Conservation (phyloP, 2,113 vertebrate genomes). For the Menidia beryllina region DNA sequence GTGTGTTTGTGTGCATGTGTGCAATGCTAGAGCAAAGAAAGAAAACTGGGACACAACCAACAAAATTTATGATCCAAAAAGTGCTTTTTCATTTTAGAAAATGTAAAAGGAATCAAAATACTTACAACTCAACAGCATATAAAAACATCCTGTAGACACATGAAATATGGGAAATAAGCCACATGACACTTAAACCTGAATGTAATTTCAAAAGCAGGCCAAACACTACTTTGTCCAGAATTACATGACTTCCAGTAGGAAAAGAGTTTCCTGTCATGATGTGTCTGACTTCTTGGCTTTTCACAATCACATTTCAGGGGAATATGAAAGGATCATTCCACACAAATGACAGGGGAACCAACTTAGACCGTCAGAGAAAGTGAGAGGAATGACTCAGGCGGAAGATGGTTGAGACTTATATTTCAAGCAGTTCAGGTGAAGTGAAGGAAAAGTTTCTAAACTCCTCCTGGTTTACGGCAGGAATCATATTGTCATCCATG, state of each 20-base stretch:
- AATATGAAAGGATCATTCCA: conserved; percentile 38
- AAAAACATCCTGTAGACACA: conserved; percentile 5
- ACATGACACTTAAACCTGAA: conserved; percentile 12
- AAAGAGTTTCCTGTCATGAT: neutral
- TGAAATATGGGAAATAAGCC: neutral
- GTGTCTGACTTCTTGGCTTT: conserved; percentile 9
- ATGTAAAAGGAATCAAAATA: conserved; percentile 24
- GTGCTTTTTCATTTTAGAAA: conserved; percentile 50
- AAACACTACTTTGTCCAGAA: neutral
- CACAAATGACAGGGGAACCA: conserved; percentile 20
- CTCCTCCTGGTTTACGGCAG: conserved; percentile 94
- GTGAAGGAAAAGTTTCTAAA: conserved; percentile 96
- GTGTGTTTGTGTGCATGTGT: neutral
- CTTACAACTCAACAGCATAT: conserved; percentile 27
- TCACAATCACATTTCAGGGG: conserved; percentile 42
- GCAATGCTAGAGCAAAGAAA: neutral
- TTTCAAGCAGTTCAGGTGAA: conserved; percentile 83
- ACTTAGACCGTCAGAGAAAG: conserved; percentile 26
- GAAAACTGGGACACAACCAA: conserved; percentile 26
- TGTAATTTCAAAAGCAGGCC: conserved; percentile 34
- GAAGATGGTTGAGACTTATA: conserved; percentile 17
- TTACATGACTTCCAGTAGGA: conserved; percentile 24
- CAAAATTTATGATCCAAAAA: conserved; percentile 18
- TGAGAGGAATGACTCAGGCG: neutral
- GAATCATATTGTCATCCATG: conserved; percentile 90